These are phyloP conservation scores for Orycteropus afer DNA, from an alignment of 2,113 vertebrate species.

Conservation along the genomic window DNA sequence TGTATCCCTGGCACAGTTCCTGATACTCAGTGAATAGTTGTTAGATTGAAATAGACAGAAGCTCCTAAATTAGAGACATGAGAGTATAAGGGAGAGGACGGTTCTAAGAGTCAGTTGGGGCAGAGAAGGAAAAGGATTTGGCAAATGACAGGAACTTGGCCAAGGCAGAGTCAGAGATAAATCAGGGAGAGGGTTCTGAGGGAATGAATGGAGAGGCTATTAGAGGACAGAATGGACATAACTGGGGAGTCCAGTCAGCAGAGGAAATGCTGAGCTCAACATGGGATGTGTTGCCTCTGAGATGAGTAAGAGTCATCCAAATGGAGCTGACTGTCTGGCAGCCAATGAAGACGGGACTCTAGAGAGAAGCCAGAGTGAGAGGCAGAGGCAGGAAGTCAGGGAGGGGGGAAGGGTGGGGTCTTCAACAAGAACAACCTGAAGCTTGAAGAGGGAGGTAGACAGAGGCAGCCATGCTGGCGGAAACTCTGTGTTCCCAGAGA, in stretches of 20 bases:
- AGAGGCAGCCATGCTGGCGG: not conserved
- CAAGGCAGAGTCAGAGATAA: not conserved
- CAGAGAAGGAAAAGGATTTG: not conserved
- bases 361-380: not conserved
- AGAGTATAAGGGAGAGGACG: not conserved
- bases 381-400: not conserved
- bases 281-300: accelerated
- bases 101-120: not conserved
- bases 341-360: not conserved
- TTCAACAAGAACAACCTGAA: not conserved
- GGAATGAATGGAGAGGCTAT: not conserved
- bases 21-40: not conserved
- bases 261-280: not conserved
- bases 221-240: not conserved
- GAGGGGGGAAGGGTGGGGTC: not conserved
- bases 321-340: too few relatives aligned
- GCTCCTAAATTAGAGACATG: not conserved
- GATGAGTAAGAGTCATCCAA: accelerated
- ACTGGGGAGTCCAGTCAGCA: not conserved
- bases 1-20: not conserved
- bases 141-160: not conserved
- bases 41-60: not conserved
- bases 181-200: not conserved
- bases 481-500: not conserved
- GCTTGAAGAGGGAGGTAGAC: not conserved